Base-by-base conservation (phyloP, 2,113 vertebrate species). In the Corythornis cristatus region DNA sequence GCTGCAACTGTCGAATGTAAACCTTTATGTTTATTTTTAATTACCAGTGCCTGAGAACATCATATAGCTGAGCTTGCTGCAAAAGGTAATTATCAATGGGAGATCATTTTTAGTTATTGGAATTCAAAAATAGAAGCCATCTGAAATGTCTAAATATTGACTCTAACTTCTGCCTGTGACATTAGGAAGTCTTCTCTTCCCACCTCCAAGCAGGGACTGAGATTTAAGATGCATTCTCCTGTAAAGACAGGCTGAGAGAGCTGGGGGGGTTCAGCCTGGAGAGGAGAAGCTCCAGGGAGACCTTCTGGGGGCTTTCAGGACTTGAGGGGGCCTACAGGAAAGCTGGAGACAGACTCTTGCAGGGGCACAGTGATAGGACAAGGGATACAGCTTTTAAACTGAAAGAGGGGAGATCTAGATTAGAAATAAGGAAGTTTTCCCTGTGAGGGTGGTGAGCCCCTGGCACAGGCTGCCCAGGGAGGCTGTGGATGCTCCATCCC, bases 61-160 rank as follows among this genome's bases (percentile, higher is more conserved):
- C 4, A 9, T 42, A 2, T 1, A 21, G 26, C 29, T 53, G 4
- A 15, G 16, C 75, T 75, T 2, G 3, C 70, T 72, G 73, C 50
- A 8, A 7, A 15, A 68, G 28, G 66, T 2, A 8, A 45, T 28
- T 31, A n/a, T 51, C 75, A 20, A n/a, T 9, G 65, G 61, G 88
- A 88, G 33, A 46, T 46, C 33, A 4, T 22, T 3, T 57, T 53
- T n/a, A 73, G 67, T 16, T 31, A 70, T 12, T 0, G 4, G 72
- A 80, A 58, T 57, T n/a, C 13, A 70, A 40, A 70, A 65, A 42
- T 7, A 84, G 84, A 94, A 90, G 17, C 28, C 26, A 15, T 7
- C 64, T 35, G 62, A 86, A 83, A 74, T 0, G 3, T 75, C 93
- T 70, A 66, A 84, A 82, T 88, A 95, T 84, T 88, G 85, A 61